phyloP scores from a whole-genome alignment of 2,113 vertebrate genomes.

The human (Homo sapiens) region GRCh38 chr3:45882501-45883000 shows the following conservation, averaged over 20 bases:
- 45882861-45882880: conserved; percentile 54
- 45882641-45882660: accelerated
- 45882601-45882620: too few relatives aligned
- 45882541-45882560: background rate
- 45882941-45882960: conserved; percentile 41
- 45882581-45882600: accelerated
- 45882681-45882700: background rate
- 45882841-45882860: conserved; percentile 42
- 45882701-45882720: accelerated
- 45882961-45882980: background rate
- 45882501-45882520: background rate
- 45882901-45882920: too few relatives aligned
- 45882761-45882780: background rate
- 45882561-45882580: background rate
- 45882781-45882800: background rate
- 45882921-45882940: background rate
- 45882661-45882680: accelerated
- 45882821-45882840: background rate
- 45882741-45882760: background rate
- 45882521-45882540: background rate
- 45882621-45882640: accelerated
- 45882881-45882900: conserved; percentile 15
- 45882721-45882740: background rate
- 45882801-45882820: background rate
- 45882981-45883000: background rate